These are phyloP conservation scores for Anolis apletophallus DNA, from an alignment of 2,797 vertebrate species.

Conservation along the genomic window DNA sequence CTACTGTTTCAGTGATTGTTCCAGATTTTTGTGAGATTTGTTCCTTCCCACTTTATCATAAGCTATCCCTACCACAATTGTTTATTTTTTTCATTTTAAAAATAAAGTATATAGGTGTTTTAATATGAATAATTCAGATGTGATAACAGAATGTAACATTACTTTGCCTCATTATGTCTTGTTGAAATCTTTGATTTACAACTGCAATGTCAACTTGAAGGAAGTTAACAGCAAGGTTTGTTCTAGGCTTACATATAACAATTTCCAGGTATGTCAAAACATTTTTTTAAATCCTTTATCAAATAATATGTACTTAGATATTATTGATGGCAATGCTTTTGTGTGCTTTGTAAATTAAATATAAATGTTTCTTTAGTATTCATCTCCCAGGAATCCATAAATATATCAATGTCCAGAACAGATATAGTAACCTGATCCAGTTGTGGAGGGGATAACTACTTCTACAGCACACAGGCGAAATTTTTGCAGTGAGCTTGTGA, in stretches of 20 bases:
- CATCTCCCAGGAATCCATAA: background rate
- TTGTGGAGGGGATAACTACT: no score
- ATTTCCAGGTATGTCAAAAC: background rate
- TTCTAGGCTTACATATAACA: background rate
- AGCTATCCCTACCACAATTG: background rate
- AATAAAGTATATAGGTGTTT: background rate
- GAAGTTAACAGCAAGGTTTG: background rate
- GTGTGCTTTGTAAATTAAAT: background rate
- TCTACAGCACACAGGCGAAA: background rate
- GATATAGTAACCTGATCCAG: background rate
- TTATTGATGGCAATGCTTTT: slow-evolving; percentile 5
- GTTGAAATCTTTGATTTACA: background rate
- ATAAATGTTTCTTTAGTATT: background rate
- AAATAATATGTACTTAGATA: background rate
- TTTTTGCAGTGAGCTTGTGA: background rate
- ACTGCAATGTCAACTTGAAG: background rate
- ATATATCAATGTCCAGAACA: background rate
- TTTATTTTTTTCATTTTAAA: background rate
- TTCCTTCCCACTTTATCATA: background rate
- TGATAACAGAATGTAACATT: background rate
- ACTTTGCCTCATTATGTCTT: background rate
- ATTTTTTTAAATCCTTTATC: background rate
- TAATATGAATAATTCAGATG: background rate
- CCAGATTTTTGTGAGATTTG: background rate
- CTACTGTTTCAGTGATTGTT: background rate